Evolutionary conservation across 2,797 vertebrate genomes (phyloP), one percentile per base, ranked within the genome.

Genomic region (Emys orbicularis): DNA sequence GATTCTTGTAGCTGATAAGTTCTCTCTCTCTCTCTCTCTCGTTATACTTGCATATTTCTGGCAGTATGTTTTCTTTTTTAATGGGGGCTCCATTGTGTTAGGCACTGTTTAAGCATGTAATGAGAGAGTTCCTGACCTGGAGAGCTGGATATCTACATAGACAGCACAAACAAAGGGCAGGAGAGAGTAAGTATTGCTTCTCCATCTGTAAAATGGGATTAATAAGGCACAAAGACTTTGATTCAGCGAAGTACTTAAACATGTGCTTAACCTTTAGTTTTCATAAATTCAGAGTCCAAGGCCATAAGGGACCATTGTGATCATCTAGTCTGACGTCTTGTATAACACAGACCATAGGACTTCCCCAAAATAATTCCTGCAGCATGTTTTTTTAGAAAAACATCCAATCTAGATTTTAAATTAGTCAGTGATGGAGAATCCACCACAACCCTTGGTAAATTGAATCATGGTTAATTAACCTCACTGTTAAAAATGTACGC

Each of bases 201-300:
- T 1, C 41, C 29, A 44, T 79, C 79, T 91, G 37, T 29, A 57
- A 27, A 57, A 31, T 2, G 72, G 5, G 37, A 85, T 68, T 82
- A 86, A 2, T 65, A 15, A 68, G 18, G 19, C 31, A 91, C 87
- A 90, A 1, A 49, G 29, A 2, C 2, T 12, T 74, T 29, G 0
- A 0, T 12, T 0, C 6, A 1, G 1, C 2, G 3, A 18, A 7
- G 77, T 12, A 34, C 52, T 1, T 34, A 29, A 57, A 12, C 21
- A 53, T 27, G 16, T 2, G 2, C 81, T 65, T 41, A 52, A 57
- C 27, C 90, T 50, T 13, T 27, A 79, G 0, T 68, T 34, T 12
- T 37, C 27, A 12, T 57, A 9, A 8, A 29, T 57, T 27, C 11
- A 59, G 27, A 59, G 27, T 59, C 29, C 4, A 29, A 59, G 57